Evolutionary conservation across 2,888 invertebrate genomes (phyloP), one percentile per base, ranked within the genome.

Genomic region (Drosophila parthenogenetica): DNA sequence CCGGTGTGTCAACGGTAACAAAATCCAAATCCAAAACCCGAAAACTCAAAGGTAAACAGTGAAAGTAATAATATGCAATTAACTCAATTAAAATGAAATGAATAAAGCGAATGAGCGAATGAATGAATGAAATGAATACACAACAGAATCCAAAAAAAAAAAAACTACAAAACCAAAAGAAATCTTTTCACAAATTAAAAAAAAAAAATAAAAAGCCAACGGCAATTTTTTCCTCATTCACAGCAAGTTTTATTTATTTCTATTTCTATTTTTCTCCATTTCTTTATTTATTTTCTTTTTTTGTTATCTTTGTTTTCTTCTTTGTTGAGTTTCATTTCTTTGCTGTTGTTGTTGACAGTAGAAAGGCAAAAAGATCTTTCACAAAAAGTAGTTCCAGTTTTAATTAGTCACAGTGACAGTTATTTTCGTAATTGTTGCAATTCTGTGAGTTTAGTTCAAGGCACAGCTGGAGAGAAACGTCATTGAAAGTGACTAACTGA

Each of bases 21-120:
- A 42, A 35, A 39, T 14, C 13, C 22, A n/a, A 49, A 32, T 10
- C 8, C n/a, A 7, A 13, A n/a, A 13, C 39, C 2, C 11, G 13
- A 13, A 8, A 2, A 29, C 39, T 4, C 35, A 35, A 13, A 11
- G 35, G 35, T 35, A 63, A 62, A 29, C 51, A 87, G 86, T 82
- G 88, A 83, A 88, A 83, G 87, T 82, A 78, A 61, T 78, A 69
- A 65, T 63, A 69, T 70, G 82, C 68, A 76, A 80, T 80, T 80
- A 80, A 76, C 78, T 69, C 69, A 71, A 85, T 82, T 77, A 79
- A 73, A 77, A 66, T 54, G 71, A 79, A 79, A 78, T 70, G 61
- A 57, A 73, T 62, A 61, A 42, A 13, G 22, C 40, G 53, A 73
- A 63, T 53, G 16, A 40, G 16, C 25, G 53, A 73, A 48, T 53